Base-by-base conservation (phyloP, 1,140 invertebrate genomes). In the Drosophila subpulchrella region DNA sequence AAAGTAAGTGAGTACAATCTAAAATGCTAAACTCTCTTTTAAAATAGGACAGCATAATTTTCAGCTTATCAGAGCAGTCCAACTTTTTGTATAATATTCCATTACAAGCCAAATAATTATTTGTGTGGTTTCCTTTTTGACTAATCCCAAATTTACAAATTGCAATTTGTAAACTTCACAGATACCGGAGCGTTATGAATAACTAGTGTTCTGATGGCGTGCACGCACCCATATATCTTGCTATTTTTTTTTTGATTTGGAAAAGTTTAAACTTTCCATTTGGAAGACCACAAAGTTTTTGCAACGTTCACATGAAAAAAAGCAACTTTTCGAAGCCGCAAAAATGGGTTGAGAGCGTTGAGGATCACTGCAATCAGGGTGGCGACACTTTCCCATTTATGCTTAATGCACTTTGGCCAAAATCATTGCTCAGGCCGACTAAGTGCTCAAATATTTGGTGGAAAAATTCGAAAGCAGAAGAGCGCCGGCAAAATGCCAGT, bases 351-450 rank as follows among this genome's bases (percentile, higher is more conserved):
- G 15, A 12, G 47, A 30, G 24, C 53, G 34, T n/a, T 12, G 39
- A 17, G 6, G 20, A 27, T 53, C 41, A 30, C 12, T 30, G 20
- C 10, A 44, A 50, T 41, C 38, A 15, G 13, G 60, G 34, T 30
- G 63, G 61, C 61, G 74, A 42, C 44, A 72, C 42, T 47, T 59
- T 30, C 34, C 32, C 68, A 82, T 82, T 82, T 44, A 83, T 61
- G 70, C 75, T 83, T 12, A 20, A 20, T 20, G 20, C 20, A 20
- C 20, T 20, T 20, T 20, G 20, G 20, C 20, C 20, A 20, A 20
- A 20, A 20, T 0, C 20, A 2, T 20, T 20, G 20, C 20, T 20
- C 20, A 20, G 20, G 20, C 20, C 20, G 20, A 20, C 20, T 20
- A 20, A 20, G 20, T 20, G 20, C 20, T 20, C 20, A 20, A 20